Percentiles rank a stretch among this genome's conserved stretches.
phyloP scores from a whole-genome alignment of 2,888 invertebrate genomes.

The Amiota communis region DNA sequence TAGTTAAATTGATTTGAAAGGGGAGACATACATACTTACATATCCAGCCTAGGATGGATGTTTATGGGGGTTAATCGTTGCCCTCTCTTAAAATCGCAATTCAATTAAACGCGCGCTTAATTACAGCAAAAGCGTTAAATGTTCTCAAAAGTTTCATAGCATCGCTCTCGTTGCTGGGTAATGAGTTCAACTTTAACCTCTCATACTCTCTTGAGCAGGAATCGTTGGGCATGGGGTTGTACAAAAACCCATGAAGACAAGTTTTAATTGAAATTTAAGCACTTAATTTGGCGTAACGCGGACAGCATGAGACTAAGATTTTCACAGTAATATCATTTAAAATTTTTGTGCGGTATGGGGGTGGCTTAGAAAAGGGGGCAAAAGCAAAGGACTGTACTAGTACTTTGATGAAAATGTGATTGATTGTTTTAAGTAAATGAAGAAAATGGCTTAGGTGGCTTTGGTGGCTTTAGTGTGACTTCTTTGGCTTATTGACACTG shows the following conservation, averaged over 20 bases:
- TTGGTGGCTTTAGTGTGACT: too few relatives aligned
- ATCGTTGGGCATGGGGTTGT: not conserved
- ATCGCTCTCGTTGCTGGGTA: not conserved
- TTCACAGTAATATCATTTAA: too few relatives aligned
- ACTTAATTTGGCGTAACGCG: conserved; percentile 53
- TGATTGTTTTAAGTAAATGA: conserved; percentile 27
- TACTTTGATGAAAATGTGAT: conserved; percentile 31
- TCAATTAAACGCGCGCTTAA: conserved; percentile 26
- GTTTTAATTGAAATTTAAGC: conserved; percentile 66
- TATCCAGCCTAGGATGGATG: not conserved
- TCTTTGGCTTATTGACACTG: too few relatives aligned
- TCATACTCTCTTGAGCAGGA: not conserved
- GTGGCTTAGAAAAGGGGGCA: not conserved
- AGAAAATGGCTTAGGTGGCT: not conserved
- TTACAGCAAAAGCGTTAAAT: conserved; percentile 13
- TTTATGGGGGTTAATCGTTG: not conserved
- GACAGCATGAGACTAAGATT: not conserved
- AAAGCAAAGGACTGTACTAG: conserved; percentile 4
- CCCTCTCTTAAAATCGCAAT: conserved; percentile 23
- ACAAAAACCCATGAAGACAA: conserved; percentile 36
- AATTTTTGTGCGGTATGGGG: too few relatives aligned
- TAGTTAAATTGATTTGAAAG: not conserved
- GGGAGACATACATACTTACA: too few relatives aligned
- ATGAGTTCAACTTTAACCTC: conserved; percentile 22
- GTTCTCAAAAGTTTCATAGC: not conserved